Conservation (phyloP, 2,113 vertebrate species). For the Pyxicephalus adspersus region DNA sequence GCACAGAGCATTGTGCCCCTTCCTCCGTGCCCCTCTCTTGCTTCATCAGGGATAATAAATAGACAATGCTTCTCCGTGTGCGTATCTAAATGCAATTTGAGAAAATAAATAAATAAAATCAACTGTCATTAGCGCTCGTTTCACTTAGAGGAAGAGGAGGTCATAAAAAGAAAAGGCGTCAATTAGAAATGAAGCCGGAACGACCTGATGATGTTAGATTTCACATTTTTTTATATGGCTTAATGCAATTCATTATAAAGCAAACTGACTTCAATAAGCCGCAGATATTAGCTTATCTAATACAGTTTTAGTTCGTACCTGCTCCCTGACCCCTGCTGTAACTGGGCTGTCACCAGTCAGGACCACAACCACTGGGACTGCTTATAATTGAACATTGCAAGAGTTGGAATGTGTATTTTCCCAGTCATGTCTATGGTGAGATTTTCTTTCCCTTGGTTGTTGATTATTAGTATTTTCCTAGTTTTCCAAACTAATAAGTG, state of each 20-base stretch:
- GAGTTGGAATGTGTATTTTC: slow-evolving; percentile 43
- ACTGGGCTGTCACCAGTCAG: slow-evolving; percentile 50
- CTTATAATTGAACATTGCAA: slow-evolving; percentile 46
- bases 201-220: slow-evolving; percentile 78
- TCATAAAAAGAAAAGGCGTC: slow-evolving; percentile 76
- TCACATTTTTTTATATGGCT: slow-evolving; percentile 76
- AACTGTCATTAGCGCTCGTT: slow-evolving; percentile 83
- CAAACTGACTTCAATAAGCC: slow-evolving; percentile 74
- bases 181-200: slow-evolving; percentile 82
- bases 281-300: slow-evolving; percentile 75
- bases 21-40: neutral
- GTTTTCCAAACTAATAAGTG: slow-evolving; percentile 99
- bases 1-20: neutral
- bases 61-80: slow-evolving; percentile 56
- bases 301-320: slow-evolving; percentile 67
- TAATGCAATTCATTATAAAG: slow-evolving; percentile 83
- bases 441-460: slow-evolving; percentile 77
- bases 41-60: slow-evolving; percentile 53
- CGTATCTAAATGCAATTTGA: slow-evolving; percentile 77
- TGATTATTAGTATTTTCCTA: slow-evolving; percentile 99
- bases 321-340: slow-evolving; percentile 57
- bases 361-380: slow-evolving; percentile 51
- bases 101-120: slow-evolving; percentile 89
- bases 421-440: slow-evolving; percentile 61
- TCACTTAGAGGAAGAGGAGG: slow-evolving; percentile 79